Conservation (phyloP, 2,113 vertebrate species). For the Puma concolor region DNA sequence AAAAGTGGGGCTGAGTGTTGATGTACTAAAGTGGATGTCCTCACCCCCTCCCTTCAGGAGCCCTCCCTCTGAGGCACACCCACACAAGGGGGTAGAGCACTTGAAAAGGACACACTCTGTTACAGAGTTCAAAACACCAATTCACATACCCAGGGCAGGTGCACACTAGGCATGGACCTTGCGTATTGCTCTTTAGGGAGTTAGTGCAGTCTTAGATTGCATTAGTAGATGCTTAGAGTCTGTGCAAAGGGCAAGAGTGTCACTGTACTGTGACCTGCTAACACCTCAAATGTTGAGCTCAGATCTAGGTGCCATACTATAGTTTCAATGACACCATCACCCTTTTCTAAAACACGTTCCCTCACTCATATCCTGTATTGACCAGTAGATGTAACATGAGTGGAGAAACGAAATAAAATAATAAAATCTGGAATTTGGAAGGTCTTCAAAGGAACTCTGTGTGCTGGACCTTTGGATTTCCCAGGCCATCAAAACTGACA, state of each 20-base stretch:
- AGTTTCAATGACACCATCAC: neutral
- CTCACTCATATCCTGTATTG: neutral
- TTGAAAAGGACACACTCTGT: neutral
- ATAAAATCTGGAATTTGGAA: neutral
- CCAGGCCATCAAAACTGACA: neutral
- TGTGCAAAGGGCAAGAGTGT: neutral
- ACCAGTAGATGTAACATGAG: neutral
- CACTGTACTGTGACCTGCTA: neutral
- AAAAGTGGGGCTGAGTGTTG: neutral
- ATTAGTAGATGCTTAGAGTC: neutral
- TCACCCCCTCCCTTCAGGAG: neutral
- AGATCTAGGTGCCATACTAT: neutral
- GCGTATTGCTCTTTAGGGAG: neutral
- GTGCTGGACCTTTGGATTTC: neutral
- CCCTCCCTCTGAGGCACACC: neutral
- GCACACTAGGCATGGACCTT: no score
- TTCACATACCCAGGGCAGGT: neutral
- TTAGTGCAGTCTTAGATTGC: neutral
- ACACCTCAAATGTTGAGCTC: neutral
- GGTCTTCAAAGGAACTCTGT: neutral
- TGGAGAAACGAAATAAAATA: neutral
- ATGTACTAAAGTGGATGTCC: accelerated
- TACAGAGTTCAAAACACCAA: neutral
- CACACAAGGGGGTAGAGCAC: neutral
- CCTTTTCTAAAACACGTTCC: neutral